A percentile compares a stretch with the other conserved stretches of the same genome.
Conservation (phyloP, 2,113 vertebrate species). For the Paramisgurnus dabryanus region DNA sequence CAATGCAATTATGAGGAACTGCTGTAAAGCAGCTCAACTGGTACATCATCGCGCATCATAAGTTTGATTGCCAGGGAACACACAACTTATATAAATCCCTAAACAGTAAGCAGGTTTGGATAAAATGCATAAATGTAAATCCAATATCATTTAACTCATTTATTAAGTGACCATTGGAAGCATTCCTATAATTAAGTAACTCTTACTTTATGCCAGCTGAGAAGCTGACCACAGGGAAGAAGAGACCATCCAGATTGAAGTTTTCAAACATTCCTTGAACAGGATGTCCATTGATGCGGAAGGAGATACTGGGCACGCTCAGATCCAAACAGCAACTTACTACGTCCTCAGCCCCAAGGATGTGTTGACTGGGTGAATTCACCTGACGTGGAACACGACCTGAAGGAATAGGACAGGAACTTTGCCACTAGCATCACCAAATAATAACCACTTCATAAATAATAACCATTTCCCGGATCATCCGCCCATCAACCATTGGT, state of each 20-base stretch:
- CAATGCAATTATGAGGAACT: too few species aligned
- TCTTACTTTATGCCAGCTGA: slow-evolving; percentile 86
- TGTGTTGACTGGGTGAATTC: slow-evolving; percentile 79
- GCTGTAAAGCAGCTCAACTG: too few species aligned
- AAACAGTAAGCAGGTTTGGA: too few species aligned
- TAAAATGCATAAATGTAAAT: too few species aligned
- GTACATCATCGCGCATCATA: not conserved
- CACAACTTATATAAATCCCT: too few species aligned
- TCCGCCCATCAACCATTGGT: too few species aligned
- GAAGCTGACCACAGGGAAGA: slow-evolving; percentile 90
- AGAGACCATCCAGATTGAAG: slow-evolving; percentile 89
- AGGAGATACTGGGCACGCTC: slow-evolving; percentile 89
- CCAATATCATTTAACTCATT: too few species aligned
- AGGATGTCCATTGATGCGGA: slow-evolving; percentile 89
- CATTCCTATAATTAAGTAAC: not conserved
- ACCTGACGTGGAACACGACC: slow-evolving; percentile 83
- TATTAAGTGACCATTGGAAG: not conserved
- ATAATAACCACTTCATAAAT: too few species aligned
- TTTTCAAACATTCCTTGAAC: slow-evolving; percentile 93
- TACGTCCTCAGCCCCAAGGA: slow-evolving; percentile 83
- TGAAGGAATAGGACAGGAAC: slow-evolving; percentile 52
- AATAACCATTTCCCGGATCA: too few species aligned
- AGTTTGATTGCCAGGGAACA: too few species aligned
- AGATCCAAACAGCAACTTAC: slow-evolving; percentile 92
- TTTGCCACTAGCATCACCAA: not conserved